Evolutionary conservation across 2,797 vertebrate species (phyloP).

Genomic region (Silurus lanzhouensis): DNA sequence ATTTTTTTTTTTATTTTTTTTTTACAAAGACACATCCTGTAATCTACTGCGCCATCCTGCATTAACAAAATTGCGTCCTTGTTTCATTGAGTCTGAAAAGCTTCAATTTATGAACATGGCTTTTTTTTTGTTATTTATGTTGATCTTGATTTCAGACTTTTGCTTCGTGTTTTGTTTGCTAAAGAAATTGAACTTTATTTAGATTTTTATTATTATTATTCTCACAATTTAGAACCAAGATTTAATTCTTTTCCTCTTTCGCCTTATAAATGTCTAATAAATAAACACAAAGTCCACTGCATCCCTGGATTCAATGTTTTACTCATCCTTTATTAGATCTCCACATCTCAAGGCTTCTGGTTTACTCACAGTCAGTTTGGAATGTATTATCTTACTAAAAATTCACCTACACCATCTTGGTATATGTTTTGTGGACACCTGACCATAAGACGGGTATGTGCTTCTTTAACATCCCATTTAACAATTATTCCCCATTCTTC

Average conservation of each 20-base stretch:
- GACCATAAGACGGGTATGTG: too few species aligned
- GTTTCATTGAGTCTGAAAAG: not conserved
- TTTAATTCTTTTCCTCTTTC: not conserved
- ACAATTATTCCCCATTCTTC: too few species aligned
- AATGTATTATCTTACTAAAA: too few species aligned
- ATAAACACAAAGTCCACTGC: not conserved
- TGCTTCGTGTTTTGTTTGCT: not conserved
- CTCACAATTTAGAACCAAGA: not conserved
- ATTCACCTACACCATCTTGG: too few species aligned
- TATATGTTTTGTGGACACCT: too few species aligned
- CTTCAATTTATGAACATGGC: not conserved
- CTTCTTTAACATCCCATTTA: too few species aligned
- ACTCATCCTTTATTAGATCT: not conserved
- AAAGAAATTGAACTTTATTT: not conserved
- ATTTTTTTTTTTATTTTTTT: not conserved
- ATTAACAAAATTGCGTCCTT: not conserved
- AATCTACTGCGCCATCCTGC: not conserved
- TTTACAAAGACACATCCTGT: not conserved
- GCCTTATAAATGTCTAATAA: not conserved
- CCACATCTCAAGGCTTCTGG: not conserved
- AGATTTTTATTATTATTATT: not conserved
- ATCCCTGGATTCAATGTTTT: not conserved
- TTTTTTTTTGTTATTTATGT: not conserved
- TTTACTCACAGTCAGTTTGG: too few species aligned
- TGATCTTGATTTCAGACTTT: not conserved